Evolutionary conservation across 2,888 invertebrate genomes (phyloP).

Genomic region (Dichetophora obliterata): DNA sequence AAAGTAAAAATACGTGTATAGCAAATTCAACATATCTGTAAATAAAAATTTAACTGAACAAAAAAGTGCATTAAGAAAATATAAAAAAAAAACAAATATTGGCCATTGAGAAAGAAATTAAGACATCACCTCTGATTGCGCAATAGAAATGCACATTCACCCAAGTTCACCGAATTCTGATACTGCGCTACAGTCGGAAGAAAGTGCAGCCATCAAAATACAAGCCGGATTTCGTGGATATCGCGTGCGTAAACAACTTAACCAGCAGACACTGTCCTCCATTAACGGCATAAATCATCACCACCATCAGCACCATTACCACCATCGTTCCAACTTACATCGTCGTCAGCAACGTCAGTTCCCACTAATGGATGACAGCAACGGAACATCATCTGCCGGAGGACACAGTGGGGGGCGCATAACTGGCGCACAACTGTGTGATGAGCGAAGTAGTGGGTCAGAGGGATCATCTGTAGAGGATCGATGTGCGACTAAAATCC

Average conservation of each 20-base stretch:
- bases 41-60: neutral
- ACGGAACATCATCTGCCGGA: conserved; percentile 14
- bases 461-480: conserved; percentile 58
- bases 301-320: conserved; percentile 12
- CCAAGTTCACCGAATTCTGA: conserved; percentile 68
- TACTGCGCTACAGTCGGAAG: conserved; percentile 61
- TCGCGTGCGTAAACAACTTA: conserved; percentile 71
- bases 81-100: neutral
- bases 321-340: conserved; percentile 40
- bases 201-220: conserved; percentile 72
- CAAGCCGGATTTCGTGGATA: conserved; percentile 74
- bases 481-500: conserved; percentile 67
- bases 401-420: conserved; percentile 7
- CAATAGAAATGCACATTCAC: conserved; percentile 67
- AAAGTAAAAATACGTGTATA: neutral
- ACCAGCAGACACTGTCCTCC: conserved; percentile 44
- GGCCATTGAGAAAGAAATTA: too few relatives aligned
- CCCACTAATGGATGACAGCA: conserved; percentile 41
- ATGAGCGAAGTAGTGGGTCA: conserved; percentile 44
- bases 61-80: conserved; percentile 10
- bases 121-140: neutral
- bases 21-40: neutral
- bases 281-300: conserved; percentile 43
- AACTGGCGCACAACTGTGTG: conserved; percentile 43
- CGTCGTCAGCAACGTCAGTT: conserved; percentile 50